Evolutionary conservation across 2,797 vertebrate genomes (phyloP), one percentile per base, ranked within the genome.

Genomic region (Gambusia yucatana): DNA sequence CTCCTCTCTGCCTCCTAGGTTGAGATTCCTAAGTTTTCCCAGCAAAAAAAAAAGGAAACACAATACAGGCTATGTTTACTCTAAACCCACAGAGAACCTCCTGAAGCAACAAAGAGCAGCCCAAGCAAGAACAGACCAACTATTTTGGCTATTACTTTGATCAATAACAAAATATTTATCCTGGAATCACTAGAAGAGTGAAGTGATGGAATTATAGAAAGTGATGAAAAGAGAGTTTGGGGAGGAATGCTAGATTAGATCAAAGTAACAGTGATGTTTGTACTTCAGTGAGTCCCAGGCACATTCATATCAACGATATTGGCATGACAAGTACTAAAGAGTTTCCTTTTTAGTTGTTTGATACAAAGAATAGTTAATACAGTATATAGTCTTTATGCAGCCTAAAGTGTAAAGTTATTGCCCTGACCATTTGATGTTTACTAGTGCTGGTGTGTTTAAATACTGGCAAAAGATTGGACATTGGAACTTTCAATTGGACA

Each of bases 111-210:
- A 88, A 78, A 76, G 73, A 88, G 76, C 75, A 72, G 72, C 47
- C 77, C 33, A 65, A 89, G 79, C 75, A 61, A 76, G 79, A 80
- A 85, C 77, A 78, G 80, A 77, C 72, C 80, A 67, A 72, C 84
- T 93, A 82, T 95, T 95, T 91, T 92, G 82, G 86, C 94, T 93
- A 89, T 91, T 82, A 82, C 86, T 93, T 83, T 90, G 94, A 84
- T 94, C 92, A 85, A 90, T 93, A 88, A 87, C 87, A 92, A 87
- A 94, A 94, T 92, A 94, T 94, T 94, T 91, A 89, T 72, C 43
- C 57, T 83, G 69, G 78, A 75, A 61, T 92, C 94, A 75, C 86
- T 81, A 84, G 77, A 77, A 80, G 81, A 89, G 88, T 89, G 81
- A 92, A 87, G 87, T 80, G 87, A 82, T 84, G 80, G 74, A 84